These are phyloP conservation scores for Esox masquinongy DNA, from an alignment of 2,797 vertebrate genomes.

Conservation along the genomic window DNA sequence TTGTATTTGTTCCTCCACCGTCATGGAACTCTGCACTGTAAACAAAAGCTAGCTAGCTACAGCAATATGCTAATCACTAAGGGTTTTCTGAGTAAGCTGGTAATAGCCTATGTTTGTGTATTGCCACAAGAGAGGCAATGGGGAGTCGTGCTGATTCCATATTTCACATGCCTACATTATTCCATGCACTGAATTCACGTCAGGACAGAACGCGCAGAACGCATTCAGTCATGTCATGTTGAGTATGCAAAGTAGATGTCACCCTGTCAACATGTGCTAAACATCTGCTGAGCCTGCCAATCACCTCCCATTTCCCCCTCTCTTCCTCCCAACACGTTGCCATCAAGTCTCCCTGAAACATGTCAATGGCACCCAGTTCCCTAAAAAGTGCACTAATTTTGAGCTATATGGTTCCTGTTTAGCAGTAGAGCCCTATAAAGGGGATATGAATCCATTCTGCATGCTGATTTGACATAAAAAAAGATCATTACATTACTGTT, in stretches of 20 bases:
- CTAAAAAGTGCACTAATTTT: not conserved
- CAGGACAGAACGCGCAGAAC: slow-evolving; percentile 60
- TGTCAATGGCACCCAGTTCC: not conserved
- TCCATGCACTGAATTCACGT: slow-evolving; percentile 61
- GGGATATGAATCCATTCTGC: not conserved
- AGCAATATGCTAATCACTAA: slow-evolving; percentile 13
- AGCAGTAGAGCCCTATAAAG: not conserved
- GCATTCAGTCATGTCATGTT: slow-evolving; percentile 66
- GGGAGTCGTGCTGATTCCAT: slow-evolving; percentile 47
- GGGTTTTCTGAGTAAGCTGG: slow-evolving; percentile 31
- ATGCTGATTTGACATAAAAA: not conserved
- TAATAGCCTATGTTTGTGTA: slow-evolving; percentile 41
- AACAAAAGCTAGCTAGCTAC: slow-evolving; percentile 34
- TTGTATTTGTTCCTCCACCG: slow-evolving; percentile 7
- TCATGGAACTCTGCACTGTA: slow-evolving; percentile 37
- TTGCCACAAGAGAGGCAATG: slow-evolving; percentile 45
- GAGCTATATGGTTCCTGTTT: not conserved
- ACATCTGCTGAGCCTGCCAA: slow-evolving; percentile 67
- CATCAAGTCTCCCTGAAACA: not conserved
- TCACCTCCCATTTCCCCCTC: slow-evolving; percentile 34
- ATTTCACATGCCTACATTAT: slow-evolving; percentile 34
- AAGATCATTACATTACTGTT: not conserved
- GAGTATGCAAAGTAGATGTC: slow-evolving; percentile 72
- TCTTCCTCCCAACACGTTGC: not conserved
- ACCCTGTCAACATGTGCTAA: slow-evolving; percentile 60